phyloP scores from a whole-genome alignment of 2,888 invertebrate genomes.

The Calameuta pallipes region DNA sequence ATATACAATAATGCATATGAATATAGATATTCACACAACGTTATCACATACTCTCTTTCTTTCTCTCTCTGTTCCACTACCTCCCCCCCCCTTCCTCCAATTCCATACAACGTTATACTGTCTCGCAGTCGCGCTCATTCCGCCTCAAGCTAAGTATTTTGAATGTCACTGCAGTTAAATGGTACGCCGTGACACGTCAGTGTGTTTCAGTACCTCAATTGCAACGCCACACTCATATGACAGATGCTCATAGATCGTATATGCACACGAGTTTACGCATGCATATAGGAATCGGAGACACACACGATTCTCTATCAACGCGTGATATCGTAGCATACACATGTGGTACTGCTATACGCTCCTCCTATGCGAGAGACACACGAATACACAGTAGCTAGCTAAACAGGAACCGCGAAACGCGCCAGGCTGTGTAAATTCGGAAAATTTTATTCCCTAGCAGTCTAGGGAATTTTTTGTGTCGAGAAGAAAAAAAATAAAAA shows the following conservation, averaged over 20 bases:
- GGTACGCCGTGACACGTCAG: conserved; percentile 15
- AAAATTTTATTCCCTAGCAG: not conserved
- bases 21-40: conserved; percentile 47
- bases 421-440: not conserved
- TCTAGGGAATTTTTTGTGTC: not conserved
- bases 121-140: conserved; percentile 15
- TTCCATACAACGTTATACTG: not conserved
- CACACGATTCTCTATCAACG: not conserved
- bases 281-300: conserved; percentile 5
- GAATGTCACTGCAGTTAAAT: conserved; percentile 43
- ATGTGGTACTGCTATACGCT: not conserved
- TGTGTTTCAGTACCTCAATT: conserved; percentile 11
- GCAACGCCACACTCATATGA: not conserved
- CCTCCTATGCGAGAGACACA: not conserved
- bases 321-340: not conserved
- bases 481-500: not conserved
- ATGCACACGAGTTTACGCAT: not conserved
- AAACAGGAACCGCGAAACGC: not conserved
- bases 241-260: not conserved
- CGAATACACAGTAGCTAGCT: not conserved
- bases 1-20: not conserved
- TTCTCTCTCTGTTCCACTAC: conserved; percentile 58
- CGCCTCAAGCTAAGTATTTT: conserved; percentile 32
- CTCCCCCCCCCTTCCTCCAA: conserved; percentile 23
- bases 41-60: conserved; percentile 59